Evolutionary conservation across 2,888 invertebrate genomes (phyloP).

Genomic region (Rhogogaster chlorosoma): DNA sequence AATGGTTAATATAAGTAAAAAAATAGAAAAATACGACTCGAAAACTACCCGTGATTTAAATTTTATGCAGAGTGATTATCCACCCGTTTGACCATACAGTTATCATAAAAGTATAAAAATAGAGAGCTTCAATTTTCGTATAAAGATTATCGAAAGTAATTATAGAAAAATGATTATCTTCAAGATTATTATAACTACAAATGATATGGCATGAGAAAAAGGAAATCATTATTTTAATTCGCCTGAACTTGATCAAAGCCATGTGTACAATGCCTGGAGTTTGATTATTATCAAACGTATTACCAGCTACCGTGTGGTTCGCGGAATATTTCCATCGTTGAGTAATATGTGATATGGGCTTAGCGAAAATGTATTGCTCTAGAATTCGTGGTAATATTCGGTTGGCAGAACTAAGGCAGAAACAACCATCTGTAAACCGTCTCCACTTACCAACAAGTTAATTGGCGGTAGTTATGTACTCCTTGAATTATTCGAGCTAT

Average conservation of each 20-base stretch:
- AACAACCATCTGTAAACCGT: conserved; percentile 6
- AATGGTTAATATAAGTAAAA: not conserved
- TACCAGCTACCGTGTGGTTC: not conserved
- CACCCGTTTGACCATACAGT: not conserved
- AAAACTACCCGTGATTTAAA: not conserved
- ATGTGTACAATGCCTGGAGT: not conserved
- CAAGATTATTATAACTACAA: not conserved
- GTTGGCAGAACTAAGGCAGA: not conserved
- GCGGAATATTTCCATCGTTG: not conserved
- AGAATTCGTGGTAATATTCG: not conserved
- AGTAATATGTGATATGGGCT: not conserved
- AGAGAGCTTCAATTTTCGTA: not conserved
- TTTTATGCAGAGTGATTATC: not conserved
- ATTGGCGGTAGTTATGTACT: conserved; percentile 22
- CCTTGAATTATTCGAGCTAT: conserved; percentile 21
- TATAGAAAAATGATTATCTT: not conserved
- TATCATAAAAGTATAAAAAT: not conserved
- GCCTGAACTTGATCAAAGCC: not conserved
- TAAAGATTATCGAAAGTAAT: not conserved
- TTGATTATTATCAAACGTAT: not conserved
- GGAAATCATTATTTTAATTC: not conserved
- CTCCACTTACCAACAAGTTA: conserved; percentile 20
- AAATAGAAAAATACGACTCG: not conserved
- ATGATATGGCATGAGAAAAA: not conserved
- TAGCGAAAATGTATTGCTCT: not conserved